Conservation (phyloP, 2,113 vertebrate genomes). For the Panurus biarmicus region DNA sequence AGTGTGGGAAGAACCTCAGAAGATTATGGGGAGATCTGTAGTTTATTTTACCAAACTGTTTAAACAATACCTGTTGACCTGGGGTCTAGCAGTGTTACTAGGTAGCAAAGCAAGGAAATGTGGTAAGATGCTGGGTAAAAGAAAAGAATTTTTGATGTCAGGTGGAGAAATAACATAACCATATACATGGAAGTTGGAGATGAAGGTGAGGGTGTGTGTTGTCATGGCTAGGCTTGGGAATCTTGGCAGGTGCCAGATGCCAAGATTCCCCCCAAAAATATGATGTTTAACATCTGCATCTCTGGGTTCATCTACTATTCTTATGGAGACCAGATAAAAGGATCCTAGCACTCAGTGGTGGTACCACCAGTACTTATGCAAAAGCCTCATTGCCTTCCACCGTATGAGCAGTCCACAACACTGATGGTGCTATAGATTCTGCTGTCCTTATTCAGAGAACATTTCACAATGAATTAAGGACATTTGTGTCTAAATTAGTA, state of each 20-base stretch:
- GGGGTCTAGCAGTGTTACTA: not conserved
- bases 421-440: not conserved
- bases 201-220: not conserved
- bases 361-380: not conserved
- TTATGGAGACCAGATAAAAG: not conserved
- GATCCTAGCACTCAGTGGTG: not conserved
- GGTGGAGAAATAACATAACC: not conserved
- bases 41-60: not conserved
- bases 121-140: not conserved
- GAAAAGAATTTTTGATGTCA: not conserved
- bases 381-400: not conserved
- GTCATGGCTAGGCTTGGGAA: not conserved
- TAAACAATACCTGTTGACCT: not conserved
- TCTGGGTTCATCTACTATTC: not conserved
- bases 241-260: not conserved
- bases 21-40: not conserved
- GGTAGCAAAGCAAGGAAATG: not conserved
- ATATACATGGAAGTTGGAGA: not conserved
- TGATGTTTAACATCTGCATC: not conserved
- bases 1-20: not conserved
- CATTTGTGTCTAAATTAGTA: not conserved
- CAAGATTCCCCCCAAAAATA: not conserved
- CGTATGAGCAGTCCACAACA: not conserved
- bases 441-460: not conserved
- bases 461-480: not conserved